phyloP scores from a whole-genome alignment of 2,888 invertebrate genomes.

The Hydraecia micacea region DNA sequence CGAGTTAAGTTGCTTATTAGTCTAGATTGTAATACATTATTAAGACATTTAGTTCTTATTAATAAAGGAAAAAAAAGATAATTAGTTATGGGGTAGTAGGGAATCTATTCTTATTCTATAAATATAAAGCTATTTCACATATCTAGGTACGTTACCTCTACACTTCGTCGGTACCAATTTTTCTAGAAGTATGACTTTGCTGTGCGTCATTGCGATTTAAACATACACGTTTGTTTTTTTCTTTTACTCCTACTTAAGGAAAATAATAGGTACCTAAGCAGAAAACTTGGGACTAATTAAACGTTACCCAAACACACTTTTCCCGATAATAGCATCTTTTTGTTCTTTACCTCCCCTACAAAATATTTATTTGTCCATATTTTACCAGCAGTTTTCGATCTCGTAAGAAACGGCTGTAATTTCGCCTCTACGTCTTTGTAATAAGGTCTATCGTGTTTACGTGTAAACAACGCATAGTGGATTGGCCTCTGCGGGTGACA shows the following conservation, averaged over 20 bases:
- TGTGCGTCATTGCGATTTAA: not conserved
- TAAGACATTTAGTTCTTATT: no score
- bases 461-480: slow-evolving; percentile 66
- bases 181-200: not conserved
- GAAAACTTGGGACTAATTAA: slow-evolving; percentile 9
- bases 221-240: not conserved
- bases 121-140: not conserved
- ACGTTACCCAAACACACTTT: slow-evolving; percentile 33
- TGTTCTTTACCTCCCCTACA: slow-evolving; percentile 40
- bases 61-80: not conserved
- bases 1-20: no score
- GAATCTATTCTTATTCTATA: not conserved
- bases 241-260: not conserved
- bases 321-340: slow-evolving; percentile 42
- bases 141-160: not conserved
- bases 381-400: slow-evolving; percentile 45
- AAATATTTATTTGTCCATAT: slow-evolving; percentile 52
- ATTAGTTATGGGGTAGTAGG: not conserved
- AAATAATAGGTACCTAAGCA: not conserved
- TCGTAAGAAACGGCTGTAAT: slow-evolving; percentile 16
- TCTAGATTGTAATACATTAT: no score
- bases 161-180: not conserved
- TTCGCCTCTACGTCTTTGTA: slow-evolving; percentile 35
- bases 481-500: slow-evolving; percentile 80
- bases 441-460: slow-evolving; percentile 57